phyloP scores from a whole-genome alignment of 2,797 vertebrate species.

The Sebastes kiyomatsui region DNA sequence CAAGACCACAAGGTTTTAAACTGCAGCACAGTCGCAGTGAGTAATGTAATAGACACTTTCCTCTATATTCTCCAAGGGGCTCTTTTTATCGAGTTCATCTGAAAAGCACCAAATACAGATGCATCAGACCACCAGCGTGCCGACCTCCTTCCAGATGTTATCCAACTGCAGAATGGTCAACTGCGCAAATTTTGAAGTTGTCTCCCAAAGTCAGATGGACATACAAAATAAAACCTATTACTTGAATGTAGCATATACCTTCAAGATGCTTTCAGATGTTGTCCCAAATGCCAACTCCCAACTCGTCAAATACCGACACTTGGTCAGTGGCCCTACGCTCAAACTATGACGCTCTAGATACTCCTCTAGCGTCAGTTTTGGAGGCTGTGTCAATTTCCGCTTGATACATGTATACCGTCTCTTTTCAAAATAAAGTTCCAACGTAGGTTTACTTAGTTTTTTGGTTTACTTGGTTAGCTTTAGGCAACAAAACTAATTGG shows the following conservation, averaged over 20 bases:
- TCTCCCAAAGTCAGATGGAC: background rate
- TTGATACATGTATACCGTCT: too few relatives aligned
- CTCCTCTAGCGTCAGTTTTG: too few relatives aligned
- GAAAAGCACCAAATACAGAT: background rate
- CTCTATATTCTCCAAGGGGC: too few relatives aligned
- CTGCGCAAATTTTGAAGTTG: background rate
- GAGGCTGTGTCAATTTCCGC: too few relatives aligned
- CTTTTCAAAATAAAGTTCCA: too few relatives aligned
- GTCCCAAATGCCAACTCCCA: background rate
- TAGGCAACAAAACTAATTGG: too few relatives aligned
- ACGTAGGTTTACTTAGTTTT: too few relatives aligned
- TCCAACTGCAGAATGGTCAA: background rate
- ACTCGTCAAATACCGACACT: too few relatives aligned
- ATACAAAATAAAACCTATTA: background rate
- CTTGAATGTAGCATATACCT: background rate
- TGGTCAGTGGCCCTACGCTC: too few relatives aligned
- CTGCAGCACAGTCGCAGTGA: background rate
- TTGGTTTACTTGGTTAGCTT: too few relatives aligned
- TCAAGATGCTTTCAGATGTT: background rate
- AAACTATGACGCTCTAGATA: too few relatives aligned
- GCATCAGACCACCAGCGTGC: background rate
- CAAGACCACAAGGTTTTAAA: background rate
- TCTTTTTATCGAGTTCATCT: background rate
- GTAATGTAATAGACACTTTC: background rate
- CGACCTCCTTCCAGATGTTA: background rate